These are phyloP conservation scores for Andrena cerasifolii DNA, from an alignment of 1,140 invertebrate genomes.

Conservation along the genomic window DNA sequence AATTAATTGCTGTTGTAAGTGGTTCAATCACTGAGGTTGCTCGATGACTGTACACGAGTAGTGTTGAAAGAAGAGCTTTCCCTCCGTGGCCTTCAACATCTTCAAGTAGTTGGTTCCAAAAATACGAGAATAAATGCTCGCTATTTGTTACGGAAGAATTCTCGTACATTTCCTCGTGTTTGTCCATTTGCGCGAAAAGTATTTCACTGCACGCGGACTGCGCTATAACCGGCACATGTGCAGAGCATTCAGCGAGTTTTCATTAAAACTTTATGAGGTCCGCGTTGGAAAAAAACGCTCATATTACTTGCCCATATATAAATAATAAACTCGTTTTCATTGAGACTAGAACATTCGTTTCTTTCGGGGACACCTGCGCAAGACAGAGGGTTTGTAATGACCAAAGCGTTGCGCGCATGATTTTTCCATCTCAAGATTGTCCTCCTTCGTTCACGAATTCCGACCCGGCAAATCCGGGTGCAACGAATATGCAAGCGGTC, in stretches of 20 bases:
- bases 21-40: too few relatives aligned
- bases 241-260: conserved; percentile 56
- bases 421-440: neutral
- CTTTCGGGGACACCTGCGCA: neutral
- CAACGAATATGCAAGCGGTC: too few relatives aligned
- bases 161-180: conserved; percentile 37
- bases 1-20: too few relatives aligned
- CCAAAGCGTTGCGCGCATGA: neutral
- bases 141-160: conserved; percentile 24
- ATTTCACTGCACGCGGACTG: conserved; percentile 44
- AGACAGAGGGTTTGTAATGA: neutral
- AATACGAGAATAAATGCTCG: conserved; percentile 26
- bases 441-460: neutral
- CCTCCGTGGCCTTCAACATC: too few relatives aligned
- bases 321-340: conserved; percentile 44
- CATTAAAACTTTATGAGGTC: conserved; percentile 66
- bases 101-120: neutral
- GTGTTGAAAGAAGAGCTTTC: too few relatives aligned
- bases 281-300: conserved; percentile 46
- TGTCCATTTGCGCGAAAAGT: conserved; percentile 45
- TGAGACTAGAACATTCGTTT: neutral
- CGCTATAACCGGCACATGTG: conserved; percentile 62
- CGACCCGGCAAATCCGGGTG: neutral
- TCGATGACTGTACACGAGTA: too few relatives aligned
- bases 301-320: conserved; percentile 53